phyloP scores from a whole-genome alignment of 2,797 vertebrate species.

The Acanthiza pusilla region DNA sequence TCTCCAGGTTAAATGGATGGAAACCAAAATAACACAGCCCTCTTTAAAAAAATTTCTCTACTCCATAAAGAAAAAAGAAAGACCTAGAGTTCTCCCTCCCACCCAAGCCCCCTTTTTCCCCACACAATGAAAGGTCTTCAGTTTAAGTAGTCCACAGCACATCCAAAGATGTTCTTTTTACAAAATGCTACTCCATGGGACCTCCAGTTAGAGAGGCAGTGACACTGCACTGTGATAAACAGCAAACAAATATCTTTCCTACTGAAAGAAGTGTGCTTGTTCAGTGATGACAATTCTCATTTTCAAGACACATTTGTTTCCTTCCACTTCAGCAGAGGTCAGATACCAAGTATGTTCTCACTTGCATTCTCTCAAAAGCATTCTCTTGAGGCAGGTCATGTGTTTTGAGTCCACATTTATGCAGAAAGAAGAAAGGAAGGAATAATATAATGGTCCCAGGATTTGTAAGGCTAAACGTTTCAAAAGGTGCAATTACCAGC shows the following conservation, averaged over 20 bases:
- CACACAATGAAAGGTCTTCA: constrained; percentile 70
- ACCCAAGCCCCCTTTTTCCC: constrained; percentile 39
- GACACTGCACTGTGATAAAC: constrained; percentile 57
- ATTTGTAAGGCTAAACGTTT: constrained; percentile 72
- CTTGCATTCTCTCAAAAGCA: constrained; percentile 73
- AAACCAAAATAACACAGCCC: constrained; percentile 23
- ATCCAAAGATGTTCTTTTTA: constrained; percentile 76
- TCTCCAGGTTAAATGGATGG: constrained; percentile 70
- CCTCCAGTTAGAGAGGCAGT: constrained; percentile 66
- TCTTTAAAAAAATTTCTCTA: neutral
- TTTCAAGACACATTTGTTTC: constrained; percentile 74
- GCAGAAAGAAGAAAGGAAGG: constrained; percentile 79
- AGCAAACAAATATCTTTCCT: constrained; percentile 62
- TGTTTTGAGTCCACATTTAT: constrained; percentile 78
- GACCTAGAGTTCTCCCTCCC: constrained; percentile 1
- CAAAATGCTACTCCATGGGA: constrained; percentile 75
- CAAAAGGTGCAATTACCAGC: constrained; percentile 87
- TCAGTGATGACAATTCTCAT: constrained; percentile 68
- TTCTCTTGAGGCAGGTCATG: constrained; percentile 78
- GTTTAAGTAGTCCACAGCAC: constrained; percentile 83
- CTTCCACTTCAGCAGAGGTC: constrained; percentile 77
- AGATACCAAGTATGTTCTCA: constrained; percentile 73
- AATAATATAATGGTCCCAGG: constrained; percentile 77
- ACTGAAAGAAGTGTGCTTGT: constrained; percentile 57
- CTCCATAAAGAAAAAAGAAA: neutral